Conservation (phyloP, 2,797 vertebrate genomes). For the Podarcis lilfordi region DNA sequence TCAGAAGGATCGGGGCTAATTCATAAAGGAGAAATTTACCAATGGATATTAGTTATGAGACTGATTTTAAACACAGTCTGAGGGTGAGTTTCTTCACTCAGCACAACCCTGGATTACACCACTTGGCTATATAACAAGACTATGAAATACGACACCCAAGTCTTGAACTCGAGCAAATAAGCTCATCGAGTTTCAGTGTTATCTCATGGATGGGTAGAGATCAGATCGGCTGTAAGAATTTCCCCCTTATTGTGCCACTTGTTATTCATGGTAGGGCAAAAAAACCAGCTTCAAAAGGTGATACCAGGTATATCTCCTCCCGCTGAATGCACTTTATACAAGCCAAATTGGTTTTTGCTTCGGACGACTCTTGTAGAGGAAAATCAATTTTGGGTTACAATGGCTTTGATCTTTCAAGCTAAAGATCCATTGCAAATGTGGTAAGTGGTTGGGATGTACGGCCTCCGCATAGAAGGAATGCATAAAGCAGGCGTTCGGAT, state of each 20-base stretch:
- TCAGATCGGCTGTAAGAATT: constrained; percentile 65
- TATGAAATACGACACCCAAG: constrained; percentile 50
- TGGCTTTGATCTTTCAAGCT: constrained; percentile 54
- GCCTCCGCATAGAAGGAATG: constrained; percentile 28
- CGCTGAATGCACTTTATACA: constrained; percentile 65
- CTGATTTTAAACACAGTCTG: not conserved
- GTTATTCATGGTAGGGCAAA: constrained; percentile 48
- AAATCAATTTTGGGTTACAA: constrained; percentile 67
- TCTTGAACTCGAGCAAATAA: constrained; percentile 49
- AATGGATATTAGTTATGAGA: not conserved
- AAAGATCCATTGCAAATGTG: constrained; percentile 58
- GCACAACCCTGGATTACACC: not conserved
- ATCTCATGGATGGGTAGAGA: constrained; percentile 60
- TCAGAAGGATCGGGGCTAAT: not conserved
- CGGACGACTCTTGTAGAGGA: constrained; percentile 52
- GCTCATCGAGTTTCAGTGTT: constrained; percentile 55
- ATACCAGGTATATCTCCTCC: constrained; percentile 62
- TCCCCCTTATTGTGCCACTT: constrained; percentile 54
- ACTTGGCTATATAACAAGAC: constrained; percentile 19
- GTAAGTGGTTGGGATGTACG: constrained; percentile 12
- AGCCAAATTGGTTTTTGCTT: constrained; percentile 71
- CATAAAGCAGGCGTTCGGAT: not conserved
- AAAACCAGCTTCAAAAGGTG: constrained; percentile 59
- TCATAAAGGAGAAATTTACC: not conserved
- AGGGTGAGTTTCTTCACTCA: not conserved